Conservation (phyloP, 2,797 vertebrate genomes). For the Acomys russatus region DNA sequence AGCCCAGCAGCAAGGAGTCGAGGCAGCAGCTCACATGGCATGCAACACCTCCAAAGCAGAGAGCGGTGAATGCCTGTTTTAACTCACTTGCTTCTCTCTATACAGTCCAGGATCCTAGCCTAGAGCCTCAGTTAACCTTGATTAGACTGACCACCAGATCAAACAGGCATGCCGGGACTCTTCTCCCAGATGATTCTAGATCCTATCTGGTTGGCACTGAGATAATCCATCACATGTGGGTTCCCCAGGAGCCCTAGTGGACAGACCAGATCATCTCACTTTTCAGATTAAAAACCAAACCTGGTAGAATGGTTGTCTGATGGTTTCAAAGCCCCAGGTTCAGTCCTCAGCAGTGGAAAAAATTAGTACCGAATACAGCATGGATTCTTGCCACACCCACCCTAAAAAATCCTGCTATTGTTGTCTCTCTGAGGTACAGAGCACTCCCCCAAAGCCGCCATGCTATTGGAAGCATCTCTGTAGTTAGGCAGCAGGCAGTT, state of each 20-base stretch:
- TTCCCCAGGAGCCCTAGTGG: not conserved
- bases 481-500: conserved; percentile 38
- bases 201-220: not conserved
- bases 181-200: not conserved
- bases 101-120: not conserved
- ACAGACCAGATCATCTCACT: conserved; percentile 21
- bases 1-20: no score
- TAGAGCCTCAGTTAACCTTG: not conserved
- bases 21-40: not conserved
- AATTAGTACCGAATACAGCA: not conserved
- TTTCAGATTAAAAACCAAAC: conserved; percentile 36
- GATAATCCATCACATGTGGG: not conserved
- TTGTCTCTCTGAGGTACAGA: conserved; percentile 42
- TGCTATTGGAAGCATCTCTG: not conserved
- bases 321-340: not conserved
- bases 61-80: not conserved
- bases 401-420: conserved; percentile 6
- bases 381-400: not conserved
- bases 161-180: not conserved
- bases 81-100: not conserved
- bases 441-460: not conserved
- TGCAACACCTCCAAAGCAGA: not conserved
- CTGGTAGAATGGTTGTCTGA: not conserved
- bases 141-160: not conserved
- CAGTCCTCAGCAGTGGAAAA: not conserved